These are phyloP conservation scores for Gymnodraco acuticeps DNA, from an alignment of 2,797 vertebrate species.

Conservation along the genomic window DNA sequence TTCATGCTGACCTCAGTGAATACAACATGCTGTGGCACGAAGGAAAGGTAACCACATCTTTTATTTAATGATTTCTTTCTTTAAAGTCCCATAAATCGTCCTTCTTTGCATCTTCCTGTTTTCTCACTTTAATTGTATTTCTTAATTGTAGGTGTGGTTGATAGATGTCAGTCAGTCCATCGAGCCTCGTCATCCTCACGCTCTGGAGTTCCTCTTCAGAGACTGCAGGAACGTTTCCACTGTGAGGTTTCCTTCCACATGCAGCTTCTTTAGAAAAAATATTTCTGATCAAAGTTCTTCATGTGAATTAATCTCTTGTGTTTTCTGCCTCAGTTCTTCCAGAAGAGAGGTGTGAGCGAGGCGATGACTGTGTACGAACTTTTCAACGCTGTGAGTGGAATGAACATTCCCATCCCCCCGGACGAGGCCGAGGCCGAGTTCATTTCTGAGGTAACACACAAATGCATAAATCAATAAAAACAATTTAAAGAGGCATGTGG, in stretches of 20 bases:
- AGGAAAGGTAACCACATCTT: conserved; percentile 85
- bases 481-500: too few species aligned
- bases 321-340: conserved; percentile 89
- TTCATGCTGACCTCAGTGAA: conserved; percentile 97
- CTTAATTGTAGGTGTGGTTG: conserved; percentile 88
- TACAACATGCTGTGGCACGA: conserved; percentile 98
- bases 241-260: conserved; percentile 76
- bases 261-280: neutral
- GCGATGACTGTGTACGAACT: conserved; percentile 89
- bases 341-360: conserved; percentile 91
- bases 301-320: too few species aligned
- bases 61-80: too few species aligned
- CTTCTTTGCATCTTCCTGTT: neutral
- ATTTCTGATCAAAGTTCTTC: neutral
- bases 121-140: neutral
- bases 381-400: conserved; percentile 92
- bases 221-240: conserved; percentile 96
- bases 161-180: conserved; percentile 98
- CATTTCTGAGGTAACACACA: conserved; percentile 87
- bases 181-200: conserved; percentile 95
- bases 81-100: too few species aligned
- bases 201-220: conserved; percentile 95
- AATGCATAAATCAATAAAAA: neutral
- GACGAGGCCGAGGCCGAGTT: conserved; percentile 89
- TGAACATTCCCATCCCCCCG: conserved; percentile 82